Evolutionary conservation across 2,113 vertebrate genomes (phyloP), one percentile per base, ranked within the genome.

Genomic region (Cromileptes altivelis): DNA sequence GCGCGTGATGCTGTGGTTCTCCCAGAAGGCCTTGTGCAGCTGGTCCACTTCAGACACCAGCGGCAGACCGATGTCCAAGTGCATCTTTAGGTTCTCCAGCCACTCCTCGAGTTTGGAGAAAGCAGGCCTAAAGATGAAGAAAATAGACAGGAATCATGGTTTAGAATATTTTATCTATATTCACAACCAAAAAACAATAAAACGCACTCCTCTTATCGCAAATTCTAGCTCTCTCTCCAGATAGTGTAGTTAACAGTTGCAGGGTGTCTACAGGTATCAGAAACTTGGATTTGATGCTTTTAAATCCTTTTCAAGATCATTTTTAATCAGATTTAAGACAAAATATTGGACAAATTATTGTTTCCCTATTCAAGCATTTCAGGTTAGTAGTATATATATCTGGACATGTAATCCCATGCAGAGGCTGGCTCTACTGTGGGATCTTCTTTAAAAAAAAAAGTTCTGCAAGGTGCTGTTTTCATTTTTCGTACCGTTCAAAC

Each of bases 21-120:
- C 95, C 95, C 97, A 96, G 80, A 99, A 99, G 86, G 94, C 91
- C 81, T 92, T 94, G 86, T 98, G 95, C 80, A 99, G 91, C 83
- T 97, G 95, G 61, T 98, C 97, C 91, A 99, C 94, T 83, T 99
- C 97, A 0, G 97, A 95, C 81, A 97, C 95, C 78, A 99, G 93
- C 0, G 97, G 97, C 18, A 99, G 93, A 62, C 94, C 95, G 50
- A 97, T 96, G 33, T 97, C 96, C 95, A 99, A 89, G 93, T 98
- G 98, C 97, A 98, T 97, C 93, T 94, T 97, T 30, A 99, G 96
- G 64, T 96, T 96, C 87, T 98, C 96, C 89, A 99, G 92, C 98
- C 97, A 99, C 84, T 97, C 97, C 76, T 97, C 97, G 94, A 99
- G 95, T 93, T 97, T 98, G 71, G 94, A 62, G 71, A 99, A 99